A percentile compares a stretch with the other conserved stretches of the same genome.
Conservation (phyloP, 1,140 invertebrate genomes). For the Ceratina calcarata region DNA sequence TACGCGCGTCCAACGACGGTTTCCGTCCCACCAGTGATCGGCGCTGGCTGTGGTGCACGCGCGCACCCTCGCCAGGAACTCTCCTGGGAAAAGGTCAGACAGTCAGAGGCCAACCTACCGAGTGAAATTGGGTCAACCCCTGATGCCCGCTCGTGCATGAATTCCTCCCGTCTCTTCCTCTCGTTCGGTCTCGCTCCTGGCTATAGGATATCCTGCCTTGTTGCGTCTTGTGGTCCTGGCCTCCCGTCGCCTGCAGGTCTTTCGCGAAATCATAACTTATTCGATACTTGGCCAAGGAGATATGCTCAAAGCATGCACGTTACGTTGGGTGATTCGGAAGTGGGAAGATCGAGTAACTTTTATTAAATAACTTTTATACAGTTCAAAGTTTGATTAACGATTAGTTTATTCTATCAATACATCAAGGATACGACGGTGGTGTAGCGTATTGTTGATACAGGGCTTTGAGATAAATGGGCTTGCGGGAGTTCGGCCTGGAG, state of each 20-base stretch:
- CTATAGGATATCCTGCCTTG: slow-evolving; percentile 36
- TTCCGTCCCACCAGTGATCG: slow-evolving; percentile 13
- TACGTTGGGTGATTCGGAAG: background rate
- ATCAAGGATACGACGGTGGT: too few species aligned
- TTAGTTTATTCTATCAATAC: too few species aligned
- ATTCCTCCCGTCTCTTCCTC: background rate
- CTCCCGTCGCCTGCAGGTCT: background rate
- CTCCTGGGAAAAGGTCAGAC: slow-evolving; percentile 70
- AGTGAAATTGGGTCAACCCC: slow-evolving; percentile 69
- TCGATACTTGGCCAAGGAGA: background rate
- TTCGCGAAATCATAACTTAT: background rate
- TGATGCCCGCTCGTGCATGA: slow-evolving; percentile 52
- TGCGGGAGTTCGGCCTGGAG: too few species aligned
- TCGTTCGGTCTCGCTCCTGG: background rate
- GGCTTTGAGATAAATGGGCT: too few species aligned
- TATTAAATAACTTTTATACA: too few species aligned
- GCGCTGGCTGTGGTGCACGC: slow-evolving; percentile 7
- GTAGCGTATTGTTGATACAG: too few species aligned
- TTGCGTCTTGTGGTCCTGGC: background rate
- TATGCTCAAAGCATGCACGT: background rate
- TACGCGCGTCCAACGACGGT: background rate
- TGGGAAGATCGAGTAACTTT: too few species aligned
- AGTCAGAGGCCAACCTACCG: slow-evolving; percentile 66
- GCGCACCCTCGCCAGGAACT: slow-evolving; percentile 47
- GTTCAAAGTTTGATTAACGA: too few species aligned